Percentiles rank a stretch among this genome's conserved stretches.
phyloP scores from a whole-genome alignment of 1,140 invertebrate genomes.

The Amyelois transitella region DNA sequence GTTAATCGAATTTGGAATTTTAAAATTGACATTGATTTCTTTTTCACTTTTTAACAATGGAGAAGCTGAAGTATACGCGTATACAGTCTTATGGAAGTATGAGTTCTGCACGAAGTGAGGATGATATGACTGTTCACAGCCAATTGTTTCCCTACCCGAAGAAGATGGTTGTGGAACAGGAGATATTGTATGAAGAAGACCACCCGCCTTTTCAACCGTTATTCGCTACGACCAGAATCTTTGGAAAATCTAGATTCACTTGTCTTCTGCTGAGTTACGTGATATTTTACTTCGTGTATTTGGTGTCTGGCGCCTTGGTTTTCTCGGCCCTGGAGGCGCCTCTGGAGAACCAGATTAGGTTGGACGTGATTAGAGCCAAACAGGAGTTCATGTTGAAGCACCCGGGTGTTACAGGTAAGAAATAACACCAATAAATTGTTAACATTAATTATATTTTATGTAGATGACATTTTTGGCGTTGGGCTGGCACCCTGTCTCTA shows the following conservation, averaged over 20 bases:
- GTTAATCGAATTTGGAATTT: conserved; percentile 6
- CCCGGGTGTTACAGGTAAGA: conserved; percentile 74
- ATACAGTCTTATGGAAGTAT: conserved; percentile 67
- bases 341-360: conserved; percentile 75
- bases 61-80: conserved; percentile 44
- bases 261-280: conserved; percentile 73
- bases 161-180: conserved; percentile 53
- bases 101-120: conserved; percentile 51
- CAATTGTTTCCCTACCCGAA: conserved; percentile 56
- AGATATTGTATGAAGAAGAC: conserved; percentile 60
- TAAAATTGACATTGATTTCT: conserved; percentile 1
- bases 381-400: conserved; percentile 75
- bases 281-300: conserved; percentile 82
- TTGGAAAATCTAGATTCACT: conserved; percentile 67
- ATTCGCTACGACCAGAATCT: conserved; percentile 46
- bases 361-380: conserved; percentile 73
- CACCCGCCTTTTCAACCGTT: conserved; percentile 55
- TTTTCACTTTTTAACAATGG: conserved; percentile 27
- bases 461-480: too few relatives aligned
- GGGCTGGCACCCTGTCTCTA: too few relatives aligned
- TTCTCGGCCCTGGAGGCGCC: conserved; percentile 86
- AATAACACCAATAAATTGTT: too few relatives aligned
- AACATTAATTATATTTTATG: too few relatives aligned
- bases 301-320: conserved; percentile 83
- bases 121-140: conserved; percentile 67